These are phyloP conservation scores for Capreolus pygargus DNA, from an alignment of 2,113 vertebrate species.

Conservation along the genomic window DNA sequence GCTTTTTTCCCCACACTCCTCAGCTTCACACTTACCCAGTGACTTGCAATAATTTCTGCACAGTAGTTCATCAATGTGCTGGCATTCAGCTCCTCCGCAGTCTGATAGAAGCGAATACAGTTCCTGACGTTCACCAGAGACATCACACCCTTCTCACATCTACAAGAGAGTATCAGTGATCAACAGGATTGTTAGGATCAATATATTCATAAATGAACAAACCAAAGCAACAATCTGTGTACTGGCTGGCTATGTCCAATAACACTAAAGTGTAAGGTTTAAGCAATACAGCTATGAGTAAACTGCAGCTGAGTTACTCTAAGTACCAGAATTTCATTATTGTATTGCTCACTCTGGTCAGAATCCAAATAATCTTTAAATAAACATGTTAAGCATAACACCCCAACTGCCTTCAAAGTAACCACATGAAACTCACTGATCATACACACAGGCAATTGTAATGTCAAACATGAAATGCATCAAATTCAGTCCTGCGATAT, in stretches of 20 bases:
- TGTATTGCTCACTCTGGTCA: background rate
- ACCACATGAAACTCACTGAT: background rate
- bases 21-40: slow-evolving; percentile 89
- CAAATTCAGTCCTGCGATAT: background rate
- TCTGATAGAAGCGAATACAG: slow-evolving; percentile 99
- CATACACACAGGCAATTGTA: background rate
- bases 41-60: slow-evolving; percentile 97
- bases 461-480: background rate
- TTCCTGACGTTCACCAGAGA: slow-evolving; percentile 97
- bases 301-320: background rate
- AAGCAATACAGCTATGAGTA: background rate
- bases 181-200: background rate
- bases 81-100: slow-evolving; percentile 95
- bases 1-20: background rate
- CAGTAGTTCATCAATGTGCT: slow-evolving; percentile 96
- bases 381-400: background rate
- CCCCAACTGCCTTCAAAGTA: background rate
- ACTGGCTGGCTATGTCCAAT: background rate
- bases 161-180: slow-evolving; percentile 65
- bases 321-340: background rate
- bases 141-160: slow-evolving; percentile 99
- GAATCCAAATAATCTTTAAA: slow-evolving; percentile 31
- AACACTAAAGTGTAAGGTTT: background rate
- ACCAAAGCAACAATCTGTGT: background rate
- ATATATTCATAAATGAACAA: background rate